Evolutionary conservation across 2,888 invertebrate genomes (phyloP), one percentile per base, ranked within the genome.

Genomic region (Peribatodes rhomboidaria): DNA sequence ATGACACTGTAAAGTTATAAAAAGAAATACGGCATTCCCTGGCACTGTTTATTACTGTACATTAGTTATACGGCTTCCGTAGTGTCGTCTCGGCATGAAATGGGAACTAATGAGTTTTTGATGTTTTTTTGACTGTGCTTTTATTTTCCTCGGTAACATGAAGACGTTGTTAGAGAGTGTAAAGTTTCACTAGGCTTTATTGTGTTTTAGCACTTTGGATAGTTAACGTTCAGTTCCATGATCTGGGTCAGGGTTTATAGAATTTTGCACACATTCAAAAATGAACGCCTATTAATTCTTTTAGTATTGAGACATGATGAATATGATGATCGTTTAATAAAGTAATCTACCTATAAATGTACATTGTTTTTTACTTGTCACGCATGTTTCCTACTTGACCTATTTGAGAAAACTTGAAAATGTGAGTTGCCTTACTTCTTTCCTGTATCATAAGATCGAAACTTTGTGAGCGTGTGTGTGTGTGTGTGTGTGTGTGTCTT

Each of bases 61-160:
- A 93, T 93, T 93, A 92, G 92, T 92, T 93, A 93, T 93, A 93
- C 90, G 85, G 92, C 88, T 89, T 92, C 92, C 93, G 90, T 90
- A 91, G 90, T 91, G 92, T 91, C 93, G 90, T 88, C 88, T 86
- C 88, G 90, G 88, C 88, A 89, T 90, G 92, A 89, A 93, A 92
- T 89, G 91, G 87, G 89, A 92, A 93, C 93, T 93, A 93, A 93
- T 93, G 93, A 93, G 92, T 89, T 92, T 93, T 92, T 93, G 93
- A 93, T 93, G 93, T 92, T 93, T 92, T 92, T 93, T 93, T 93
- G 92, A 93, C 93, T 92, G 90, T 88, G 86, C 86, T 89, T 89
- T 93, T 93, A 92, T 92, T 92, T 92, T 90, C 82, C 84, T 84
- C 81, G 78, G 86, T 77, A 83, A 80, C 83, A 80, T 85, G 80